Evolutionary conservation across 2,888 invertebrate species (phyloP).

Genomic region (Machimus atricapillus): DNA sequence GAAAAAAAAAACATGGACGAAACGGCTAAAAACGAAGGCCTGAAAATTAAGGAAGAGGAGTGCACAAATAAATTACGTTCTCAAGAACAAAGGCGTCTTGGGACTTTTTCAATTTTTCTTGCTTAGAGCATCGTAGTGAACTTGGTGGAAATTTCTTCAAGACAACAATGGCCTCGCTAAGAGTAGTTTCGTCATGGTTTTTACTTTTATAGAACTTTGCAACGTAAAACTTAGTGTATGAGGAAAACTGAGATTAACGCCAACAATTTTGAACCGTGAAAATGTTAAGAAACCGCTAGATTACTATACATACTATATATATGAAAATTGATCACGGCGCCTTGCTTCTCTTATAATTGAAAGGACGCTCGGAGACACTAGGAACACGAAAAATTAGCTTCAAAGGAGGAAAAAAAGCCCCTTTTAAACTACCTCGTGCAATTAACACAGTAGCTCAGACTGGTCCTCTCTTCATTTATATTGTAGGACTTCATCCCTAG

Average conservation of each 20-base stretch:
- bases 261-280: not conserved
- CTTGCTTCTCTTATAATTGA: not conserved
- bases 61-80: slow-evolving; percentile 34
- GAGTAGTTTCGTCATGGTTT: not conserved
- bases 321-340: not conserved
- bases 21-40: not conserved
- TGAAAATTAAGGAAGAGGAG: slow-evolving; percentile 19
- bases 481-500: not conserved
- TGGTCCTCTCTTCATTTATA: not conserved
- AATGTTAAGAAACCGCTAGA: not conserved
- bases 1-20: not conserved
- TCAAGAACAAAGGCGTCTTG: slow-evolving; percentile 22
- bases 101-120: slow-evolving; percentile 26
- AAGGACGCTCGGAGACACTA: not conserved
- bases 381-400: not conserved
- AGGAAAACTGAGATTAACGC: not conserved
- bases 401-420: not conserved
- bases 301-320: not conserved
- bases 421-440: not conserved
- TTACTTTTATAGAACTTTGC: not conserved
- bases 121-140: not conserved
- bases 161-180: not conserved
- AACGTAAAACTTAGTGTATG: slow-evolving; percentile 5
- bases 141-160: not conserved
- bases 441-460: slow-evolving; percentile 24